Evolutionary conservation across 2,888 invertebrate species (phyloP).

Genomic region (Cephus runcator): DNA sequence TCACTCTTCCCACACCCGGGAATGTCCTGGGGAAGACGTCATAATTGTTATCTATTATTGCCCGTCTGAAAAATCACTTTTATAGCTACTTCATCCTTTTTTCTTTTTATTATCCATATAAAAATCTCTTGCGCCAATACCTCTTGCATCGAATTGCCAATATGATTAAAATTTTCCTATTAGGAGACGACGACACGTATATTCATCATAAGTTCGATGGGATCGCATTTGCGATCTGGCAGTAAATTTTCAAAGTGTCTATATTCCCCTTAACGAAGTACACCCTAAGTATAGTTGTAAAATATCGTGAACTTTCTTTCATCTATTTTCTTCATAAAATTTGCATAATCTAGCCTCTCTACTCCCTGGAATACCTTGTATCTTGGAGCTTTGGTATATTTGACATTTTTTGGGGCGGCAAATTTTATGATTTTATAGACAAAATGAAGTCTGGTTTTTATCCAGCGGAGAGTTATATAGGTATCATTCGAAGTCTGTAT

Average conservation of each 20-base stretch:
- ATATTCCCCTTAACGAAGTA: neutral
- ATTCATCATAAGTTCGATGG: neutral
- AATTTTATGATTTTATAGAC: neutral
- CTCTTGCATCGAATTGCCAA: neutral
- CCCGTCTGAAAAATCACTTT: neutral
- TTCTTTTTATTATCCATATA: neutral
- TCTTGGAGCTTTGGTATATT: neutral
- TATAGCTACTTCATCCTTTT: neutral
- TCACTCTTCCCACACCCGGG: neutral
- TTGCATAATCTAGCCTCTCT: neutral
- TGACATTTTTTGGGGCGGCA: neutral
- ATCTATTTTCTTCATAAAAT: neutral
- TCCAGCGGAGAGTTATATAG: neutral
- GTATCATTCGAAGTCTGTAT: neutral
- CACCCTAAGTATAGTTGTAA: neutral
- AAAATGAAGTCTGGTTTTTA: neutral
- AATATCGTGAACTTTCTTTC: neutral
- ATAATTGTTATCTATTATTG: neutral
- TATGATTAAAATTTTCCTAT: neutral
- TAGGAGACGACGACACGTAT: neutral
- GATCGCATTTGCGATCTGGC: neutral
- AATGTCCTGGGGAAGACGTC: neutral
- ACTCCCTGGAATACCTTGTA: neutral
- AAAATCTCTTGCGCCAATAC: neutral
- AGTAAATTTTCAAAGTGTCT: neutral